A percentile compares a stretch with the other conserved stretches of the same genome.
Conservation (phyloP, 2,888 invertebrate genomes). For the Tetrapedia diversipes region DNA sequence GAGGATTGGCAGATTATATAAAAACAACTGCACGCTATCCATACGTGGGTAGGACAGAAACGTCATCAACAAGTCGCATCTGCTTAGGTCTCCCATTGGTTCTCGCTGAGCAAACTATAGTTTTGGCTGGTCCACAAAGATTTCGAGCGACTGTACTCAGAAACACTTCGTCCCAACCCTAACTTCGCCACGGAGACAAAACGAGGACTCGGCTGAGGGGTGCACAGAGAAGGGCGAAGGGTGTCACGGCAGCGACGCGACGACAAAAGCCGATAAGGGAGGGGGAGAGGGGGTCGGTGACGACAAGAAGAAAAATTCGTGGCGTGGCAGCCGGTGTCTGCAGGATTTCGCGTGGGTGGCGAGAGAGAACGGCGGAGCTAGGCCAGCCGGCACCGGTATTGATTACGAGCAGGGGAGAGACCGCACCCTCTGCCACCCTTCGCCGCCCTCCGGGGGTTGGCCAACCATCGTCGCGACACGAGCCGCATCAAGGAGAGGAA, state of each 20-base stretch:
- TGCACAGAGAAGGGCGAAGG: neutral
- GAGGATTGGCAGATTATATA: too few relatives aligned
- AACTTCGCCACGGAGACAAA: too few relatives aligned
- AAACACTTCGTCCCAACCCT: too few relatives aligned
- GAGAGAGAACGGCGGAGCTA: conserved; percentile 38
- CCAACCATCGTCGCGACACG: conserved; percentile 41
- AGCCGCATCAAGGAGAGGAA: conserved; percentile 54
- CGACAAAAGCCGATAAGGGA: conserved; percentile 48
- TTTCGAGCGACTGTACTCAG: too few relatives aligned
- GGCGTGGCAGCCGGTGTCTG: conserved; percentile 43
- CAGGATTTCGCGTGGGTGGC: conserved; percentile 50
- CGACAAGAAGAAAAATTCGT: conserved; percentile 58
- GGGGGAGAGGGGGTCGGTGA: conserved; percentile 8
- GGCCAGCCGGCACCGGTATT: conserved; percentile 63
- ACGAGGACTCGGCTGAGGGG: too few relatives aligned
- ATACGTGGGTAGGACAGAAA: too few relatives aligned
- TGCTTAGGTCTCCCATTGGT: too few relatives aligned
- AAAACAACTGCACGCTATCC: too few relatives aligned
- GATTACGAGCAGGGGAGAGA: conserved; percentile 68
- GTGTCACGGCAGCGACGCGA: conserved; percentile 28
- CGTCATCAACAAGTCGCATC: too few relatives aligned
- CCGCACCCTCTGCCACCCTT: conserved; percentile 68
- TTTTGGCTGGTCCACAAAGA: too few relatives aligned
- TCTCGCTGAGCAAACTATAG: too few relatives aligned
- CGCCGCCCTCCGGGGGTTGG: conserved; percentile 37